Evolutionary conservation across 2,797 vertebrate genomes (phyloP), one percentile per base, ranked within the genome.

Genomic region (Buceros bicornis): DNA sequence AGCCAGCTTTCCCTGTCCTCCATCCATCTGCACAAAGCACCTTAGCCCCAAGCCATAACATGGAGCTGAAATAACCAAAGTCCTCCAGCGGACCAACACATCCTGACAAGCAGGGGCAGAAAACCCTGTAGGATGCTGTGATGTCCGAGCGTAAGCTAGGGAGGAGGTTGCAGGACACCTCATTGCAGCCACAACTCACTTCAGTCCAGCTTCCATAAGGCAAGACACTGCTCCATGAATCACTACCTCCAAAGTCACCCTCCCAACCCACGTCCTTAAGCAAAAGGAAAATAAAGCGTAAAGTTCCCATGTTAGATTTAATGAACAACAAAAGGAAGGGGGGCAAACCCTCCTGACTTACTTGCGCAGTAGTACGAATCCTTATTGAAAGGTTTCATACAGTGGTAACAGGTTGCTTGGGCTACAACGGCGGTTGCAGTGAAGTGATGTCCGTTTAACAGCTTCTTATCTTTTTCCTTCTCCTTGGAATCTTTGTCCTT

Each of bases 381-480:
- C 94, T 99, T 99, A 95, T 96, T 97, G 90, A 99, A 98, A 61
- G 97, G 86, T 97, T 99, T 99, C 97, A 97, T 97, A 94, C 99
- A 99, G 89, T 99, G 99, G 97, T 97, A 98, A 93, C 99, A 99
- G 82, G 94, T 98, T 91, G 98, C 54, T 3, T 98, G 92, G 37
- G 98, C 98, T 83, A 98, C 97, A 2, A 98, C 91, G 1, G 97
- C 85, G 19, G 98, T 96, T 6, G 98, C 47, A 74, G 98, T 98
- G 97, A 99, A 99, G 12, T 98, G 57, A 70, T 99, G 99, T 7
- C 99, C 99, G 0, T 99, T 99, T 80, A 98, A 31, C 1, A 88
- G 94, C 97, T 99, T 99, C 97, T 98, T 99, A 90, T 99, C 99
- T 87, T 98, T 99, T 25, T 99, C 99, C 93, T 99, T 99, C 58